A percentile compares a stretch with the other conserved stretches of the same genome.
Evolutionary conservation across 2,888 invertebrate species (phyloP).

Genomic region (Neuroscelio doddi): DNA sequence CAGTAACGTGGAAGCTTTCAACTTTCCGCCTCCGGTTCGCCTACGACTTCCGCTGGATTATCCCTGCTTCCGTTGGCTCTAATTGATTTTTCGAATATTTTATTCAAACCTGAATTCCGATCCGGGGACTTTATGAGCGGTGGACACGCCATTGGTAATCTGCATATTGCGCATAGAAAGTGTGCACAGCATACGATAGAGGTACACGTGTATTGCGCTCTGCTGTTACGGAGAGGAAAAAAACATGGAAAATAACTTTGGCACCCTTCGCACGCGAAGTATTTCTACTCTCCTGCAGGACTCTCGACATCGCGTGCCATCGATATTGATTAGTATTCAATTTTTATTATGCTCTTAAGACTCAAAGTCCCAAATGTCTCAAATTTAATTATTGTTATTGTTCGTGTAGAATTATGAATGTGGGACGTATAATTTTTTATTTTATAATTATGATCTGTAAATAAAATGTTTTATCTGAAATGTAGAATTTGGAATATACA

Average conservation of each 20-base stretch:
- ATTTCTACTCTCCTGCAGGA: conserved; percentile 52
- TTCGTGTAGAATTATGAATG: too few species aligned
- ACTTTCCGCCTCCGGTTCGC: conserved; percentile 50
- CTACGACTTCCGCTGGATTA: conserved; percentile 57
- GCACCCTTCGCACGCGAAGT: conserved; percentile 53
- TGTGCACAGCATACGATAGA: too few species aligned
- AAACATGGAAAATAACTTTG: conserved; percentile 46
- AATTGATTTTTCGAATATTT: conserved; percentile 68
- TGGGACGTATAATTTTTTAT: too few species aligned
- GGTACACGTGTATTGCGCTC: conserved; percentile 28
- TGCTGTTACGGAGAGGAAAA: conserved; percentile 13
- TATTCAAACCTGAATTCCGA: conserved; percentile 51
- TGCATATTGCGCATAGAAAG: conserved; percentile 38
- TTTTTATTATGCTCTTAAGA: conserved; percentile 4
- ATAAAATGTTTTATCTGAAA: too few species aligned
- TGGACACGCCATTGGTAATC: conserved; percentile 52
- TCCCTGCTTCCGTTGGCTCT: conserved; percentile 59
- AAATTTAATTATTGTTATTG: too few species aligned
- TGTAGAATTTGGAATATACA: too few species aligned
- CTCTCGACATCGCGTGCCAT: conserved; percentile 54
- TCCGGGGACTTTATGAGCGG: conserved; percentile 51
- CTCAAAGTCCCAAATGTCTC: not conserved
- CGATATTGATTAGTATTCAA: conserved; percentile 36
- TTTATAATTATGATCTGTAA: too few species aligned
- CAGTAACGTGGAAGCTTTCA: conserved; percentile 45